A percentile compares a stretch with the other conserved stretches of the same genome.
Evolutionary conservation across 2,888 invertebrate genomes (phyloP).

Genomic region (Phytoseiulus persimilis): DNA sequence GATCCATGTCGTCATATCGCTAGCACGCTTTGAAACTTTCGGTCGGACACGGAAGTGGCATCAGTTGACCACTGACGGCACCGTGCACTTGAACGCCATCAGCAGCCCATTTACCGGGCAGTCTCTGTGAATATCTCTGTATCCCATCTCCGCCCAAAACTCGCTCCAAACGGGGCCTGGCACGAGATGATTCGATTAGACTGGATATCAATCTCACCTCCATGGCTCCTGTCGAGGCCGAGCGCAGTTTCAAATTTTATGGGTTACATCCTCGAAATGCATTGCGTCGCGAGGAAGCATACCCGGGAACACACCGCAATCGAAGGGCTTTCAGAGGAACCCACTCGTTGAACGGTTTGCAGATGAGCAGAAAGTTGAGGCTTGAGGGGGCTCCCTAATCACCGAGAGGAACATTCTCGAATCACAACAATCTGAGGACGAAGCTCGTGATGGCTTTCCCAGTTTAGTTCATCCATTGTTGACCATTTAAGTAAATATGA

Average conservation of each 20-base stretch:
- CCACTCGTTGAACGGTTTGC: too few relatives aligned
- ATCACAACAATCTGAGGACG: too few relatives aligned
- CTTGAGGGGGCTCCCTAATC: too few relatives aligned
- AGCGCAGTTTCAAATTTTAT: too few relatives aligned
- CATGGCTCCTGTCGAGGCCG: not conserved
- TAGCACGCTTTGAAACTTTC: not conserved
- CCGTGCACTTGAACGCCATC: not conserved
- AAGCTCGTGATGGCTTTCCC: not conserved
- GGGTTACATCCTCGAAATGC: too few relatives aligned
- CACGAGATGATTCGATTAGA: not conserved
- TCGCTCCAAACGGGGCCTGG: not conserved
- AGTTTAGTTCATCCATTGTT: not conserved
- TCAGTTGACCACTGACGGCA: not conserved
- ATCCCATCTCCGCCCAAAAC: not conserved
- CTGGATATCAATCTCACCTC: not conserved
- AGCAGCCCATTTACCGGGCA: not conserved
- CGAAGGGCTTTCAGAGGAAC: too few relatives aligned
- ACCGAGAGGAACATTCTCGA: too few relatives aligned
- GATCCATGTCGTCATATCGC: not conserved
- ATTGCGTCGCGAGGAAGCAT: too few relatives aligned
- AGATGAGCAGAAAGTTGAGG: too few relatives aligned
- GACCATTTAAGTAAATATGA: not conserved
- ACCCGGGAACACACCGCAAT: too few relatives aligned
- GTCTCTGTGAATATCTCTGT: not conserved
- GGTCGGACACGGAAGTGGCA: not conserved